phyloP scores from a whole-genome alignment of 1,140 invertebrate genomes.

The Colletes gigas region DNA sequence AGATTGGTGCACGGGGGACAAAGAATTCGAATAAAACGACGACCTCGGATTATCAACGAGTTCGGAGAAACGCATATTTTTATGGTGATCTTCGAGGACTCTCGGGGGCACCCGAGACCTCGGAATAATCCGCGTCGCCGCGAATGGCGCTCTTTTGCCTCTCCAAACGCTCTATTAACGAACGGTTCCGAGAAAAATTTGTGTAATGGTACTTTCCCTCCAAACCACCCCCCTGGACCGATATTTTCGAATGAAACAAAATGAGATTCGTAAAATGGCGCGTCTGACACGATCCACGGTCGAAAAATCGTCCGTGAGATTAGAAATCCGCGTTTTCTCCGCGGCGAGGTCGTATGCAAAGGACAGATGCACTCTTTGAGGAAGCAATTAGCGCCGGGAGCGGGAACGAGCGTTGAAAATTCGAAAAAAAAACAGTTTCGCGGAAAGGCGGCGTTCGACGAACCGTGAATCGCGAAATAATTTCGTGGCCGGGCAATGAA shows the following conservation, averaged over 20 bases:
- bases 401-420: not conserved
- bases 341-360: too few species aligned
- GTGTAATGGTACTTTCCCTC: too few species aligned
- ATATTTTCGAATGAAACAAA: too few species aligned
- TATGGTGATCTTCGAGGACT: too few species aligned
- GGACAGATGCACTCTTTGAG: not conserved
- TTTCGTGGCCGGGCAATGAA: not conserved
- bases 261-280: not conserved
- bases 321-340: constrained; percentile 26
- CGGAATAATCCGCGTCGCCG: not conserved
- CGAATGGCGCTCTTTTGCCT: too few species aligned
- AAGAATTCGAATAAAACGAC: not conserved
- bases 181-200: too few species aligned
- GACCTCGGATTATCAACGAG: not conserved
- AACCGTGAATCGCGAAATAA: not conserved
- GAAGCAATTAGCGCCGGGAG: not conserved
- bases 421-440: too few species aligned
- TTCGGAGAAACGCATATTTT: not conserved
- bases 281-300: not conserved
- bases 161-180: too few species aligned
- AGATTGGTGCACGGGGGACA: not conserved
- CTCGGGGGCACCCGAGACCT: not conserved
- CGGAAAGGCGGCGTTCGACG: not conserved
- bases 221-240: too few species aligned
- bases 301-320: constrained; percentile 47